Evolutionary conservation across 1,140 invertebrate species (phyloP).

Genomic region (Hycleus cichorii): DNA sequence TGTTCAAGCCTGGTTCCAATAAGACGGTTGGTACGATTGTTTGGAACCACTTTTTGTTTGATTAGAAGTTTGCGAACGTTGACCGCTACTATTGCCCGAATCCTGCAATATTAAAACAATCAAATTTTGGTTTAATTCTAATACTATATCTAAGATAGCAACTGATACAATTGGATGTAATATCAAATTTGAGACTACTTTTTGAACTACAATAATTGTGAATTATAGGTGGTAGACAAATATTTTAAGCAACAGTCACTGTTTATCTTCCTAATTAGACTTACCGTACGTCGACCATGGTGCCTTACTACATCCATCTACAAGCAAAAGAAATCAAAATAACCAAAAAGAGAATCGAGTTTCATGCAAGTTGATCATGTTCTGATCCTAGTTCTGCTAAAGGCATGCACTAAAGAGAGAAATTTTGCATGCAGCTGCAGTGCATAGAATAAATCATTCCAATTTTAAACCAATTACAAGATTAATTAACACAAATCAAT

Average conservation of each 20-base stretch:
- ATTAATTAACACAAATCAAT: not conserved
- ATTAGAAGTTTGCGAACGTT: conserved; percentile 57
- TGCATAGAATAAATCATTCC: not conserved
- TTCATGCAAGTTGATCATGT: not conserved
- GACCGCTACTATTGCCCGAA: conserved; percentile 55
- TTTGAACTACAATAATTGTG: not conserved
- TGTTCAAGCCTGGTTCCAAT: conserved; percentile 47
- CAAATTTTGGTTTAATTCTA: not conserved
- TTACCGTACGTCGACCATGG: conserved; percentile 44
- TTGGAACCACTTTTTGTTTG: conserved; percentile 62
- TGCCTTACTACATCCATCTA: conserved; percentile 45
- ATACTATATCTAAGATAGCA: not conserved
- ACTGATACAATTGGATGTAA: not conserved
- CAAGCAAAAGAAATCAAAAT: conserved; percentile 42
- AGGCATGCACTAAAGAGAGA: not conserved
- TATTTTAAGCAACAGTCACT: conserved; percentile 12
- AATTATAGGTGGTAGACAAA: too few relatives aligned
- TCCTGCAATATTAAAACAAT: conserved; percentile 45
- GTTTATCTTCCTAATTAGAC: conserved; percentile 24
- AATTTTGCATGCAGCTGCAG: not conserved
- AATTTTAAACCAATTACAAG: not conserved
- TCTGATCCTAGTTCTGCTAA: not conserved
- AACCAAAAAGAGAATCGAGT: conserved; percentile 27
- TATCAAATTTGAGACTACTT: not conserved
- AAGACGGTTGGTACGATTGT: conserved; percentile 52